Conservation (phyloP, 2,888 invertebrate species). For the Oconnorella tubifera region DNA sequence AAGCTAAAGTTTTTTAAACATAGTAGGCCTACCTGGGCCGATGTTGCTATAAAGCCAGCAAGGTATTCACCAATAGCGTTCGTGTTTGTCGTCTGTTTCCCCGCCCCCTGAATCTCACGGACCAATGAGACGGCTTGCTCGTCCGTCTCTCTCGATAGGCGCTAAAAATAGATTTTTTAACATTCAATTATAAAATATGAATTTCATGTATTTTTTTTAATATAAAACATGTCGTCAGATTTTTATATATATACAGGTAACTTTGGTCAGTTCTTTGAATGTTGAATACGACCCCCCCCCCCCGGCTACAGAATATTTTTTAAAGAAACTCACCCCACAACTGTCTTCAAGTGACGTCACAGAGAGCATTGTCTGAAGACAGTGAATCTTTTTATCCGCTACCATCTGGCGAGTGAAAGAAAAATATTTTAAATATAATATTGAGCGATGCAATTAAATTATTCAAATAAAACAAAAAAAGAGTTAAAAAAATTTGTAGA, state of each 20-base stretch:
- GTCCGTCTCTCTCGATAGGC: slow-evolving; percentile 12
- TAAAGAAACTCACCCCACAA: slow-evolving; percentile 31
- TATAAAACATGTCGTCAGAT: too few species aligned
- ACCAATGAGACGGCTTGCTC: slow-evolving; percentile 2
- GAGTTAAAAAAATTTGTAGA: too few species aligned
- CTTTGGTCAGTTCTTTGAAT: too few species aligned
- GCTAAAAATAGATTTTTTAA: not conserved
- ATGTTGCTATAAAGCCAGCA: slow-evolving; percentile 29
- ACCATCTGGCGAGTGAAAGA: slow-evolving; percentile 14
- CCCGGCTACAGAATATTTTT: too few species aligned
- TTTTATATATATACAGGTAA: too few species aligned
- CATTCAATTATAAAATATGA: too few species aligned
- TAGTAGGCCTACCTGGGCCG: slow-evolving; percentile 30
- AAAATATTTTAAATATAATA: too few species aligned
- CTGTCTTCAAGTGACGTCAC: slow-evolving; percentile 29
- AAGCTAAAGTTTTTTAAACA: too few species aligned
- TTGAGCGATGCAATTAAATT: too few species aligned
- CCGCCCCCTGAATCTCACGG: not conserved
- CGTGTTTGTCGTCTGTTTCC: not conserved
- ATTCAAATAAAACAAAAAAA: too few species aligned
- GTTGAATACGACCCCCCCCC: too few species aligned
- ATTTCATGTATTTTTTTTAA: too few species aligned
- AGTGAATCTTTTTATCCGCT: slow-evolving; percentile 30
- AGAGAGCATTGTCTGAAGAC: slow-evolving; percentile 32
- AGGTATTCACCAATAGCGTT: slow-evolving; percentile 5